Percentiles rank a stretch among this genome's conserved stretches.
These are phyloP conservation scores for Ectropis crepuscularia DNA, from an alignment of 2,888 invertebrate genomes.

Conservation along the genomic window DNA sequence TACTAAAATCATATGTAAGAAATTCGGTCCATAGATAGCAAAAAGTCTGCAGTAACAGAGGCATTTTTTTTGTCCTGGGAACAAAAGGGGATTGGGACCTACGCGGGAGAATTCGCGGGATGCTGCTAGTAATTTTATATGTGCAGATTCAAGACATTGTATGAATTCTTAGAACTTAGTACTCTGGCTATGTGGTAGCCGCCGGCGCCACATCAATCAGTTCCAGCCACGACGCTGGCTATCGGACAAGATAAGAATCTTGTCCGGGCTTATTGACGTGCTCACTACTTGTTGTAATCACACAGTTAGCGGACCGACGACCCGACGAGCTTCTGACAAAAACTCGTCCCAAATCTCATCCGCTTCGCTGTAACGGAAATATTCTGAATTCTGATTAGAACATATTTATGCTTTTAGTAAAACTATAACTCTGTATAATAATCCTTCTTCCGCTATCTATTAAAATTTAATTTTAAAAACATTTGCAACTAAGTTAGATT, in stretches of 20 bases:
- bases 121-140: neutral
- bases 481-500: too few relatives aligned
- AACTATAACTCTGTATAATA: neutral
- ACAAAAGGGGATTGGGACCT: too few relatives aligned
- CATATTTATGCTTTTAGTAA: constrained; percentile 4
- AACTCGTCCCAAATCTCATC: constrained; percentile 7
- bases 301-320: constrained; percentile 25
- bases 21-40: too few relatives aligned
- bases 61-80: too few relatives aligned
- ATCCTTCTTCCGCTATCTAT: too few relatives aligned
- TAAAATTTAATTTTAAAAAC: too few relatives aligned
- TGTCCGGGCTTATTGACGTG: constrained; percentile 12
- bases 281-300: constrained; percentile 22
- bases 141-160: neutral
- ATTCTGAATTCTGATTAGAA: neutral
- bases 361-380: constrained; percentile 10
- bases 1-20: too few relatives aligned
- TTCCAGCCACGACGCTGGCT: constrained; percentile 4
- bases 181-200: neutral
- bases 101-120: too few relatives aligned
- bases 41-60: too few relatives aligned
- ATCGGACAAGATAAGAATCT: too few relatives aligned
- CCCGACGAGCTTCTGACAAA: constrained; percentile 5
- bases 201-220: constrained; percentile 18
- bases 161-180: neutral